Percentiles rank a stretch among this genome's conserved stretches.
phyloP scores from a whole-genome alignment of 2,888 invertebrate species.

The Sepiola atlantica region DNA sequence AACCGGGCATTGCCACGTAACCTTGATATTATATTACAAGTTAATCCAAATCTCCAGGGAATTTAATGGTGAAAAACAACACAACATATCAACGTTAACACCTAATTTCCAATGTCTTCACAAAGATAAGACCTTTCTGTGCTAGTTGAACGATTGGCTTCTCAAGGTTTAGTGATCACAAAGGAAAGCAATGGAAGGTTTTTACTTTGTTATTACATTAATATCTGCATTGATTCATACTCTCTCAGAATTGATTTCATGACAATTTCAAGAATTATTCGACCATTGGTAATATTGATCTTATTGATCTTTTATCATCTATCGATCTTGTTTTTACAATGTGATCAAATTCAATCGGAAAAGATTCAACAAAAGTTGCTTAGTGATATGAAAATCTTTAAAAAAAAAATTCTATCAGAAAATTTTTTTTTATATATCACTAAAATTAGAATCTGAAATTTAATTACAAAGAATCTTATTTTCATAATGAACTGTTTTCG shows the following conservation, averaged over 20 bases:
- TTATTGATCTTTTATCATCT: neutral
- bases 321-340: neutral
- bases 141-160: neutral
- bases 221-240: neutral
- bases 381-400: neutral
- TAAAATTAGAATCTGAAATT: neutral
- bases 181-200: neutral
- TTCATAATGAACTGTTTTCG: no score
- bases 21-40: neutral
- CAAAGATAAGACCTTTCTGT: neutral
- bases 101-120: no score
- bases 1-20: neutral
- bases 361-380: neutral
- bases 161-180: neutral
- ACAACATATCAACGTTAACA: no score
- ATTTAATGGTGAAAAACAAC: neutral
- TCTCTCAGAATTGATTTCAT: neutral
- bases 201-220: neutral
- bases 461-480: no score
- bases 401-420: no score
- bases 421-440: no score
- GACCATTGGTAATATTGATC: conserved; percentile 9
- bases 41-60: neutral
- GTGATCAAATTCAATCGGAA: conserved; percentile 15
- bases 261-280: conserved; percentile 18